Evolutionary conservation across 2,888 invertebrate species (phyloP), one percentile per base, ranked within the genome.

Genomic region (Exephanes ischioxanthus): DNA sequence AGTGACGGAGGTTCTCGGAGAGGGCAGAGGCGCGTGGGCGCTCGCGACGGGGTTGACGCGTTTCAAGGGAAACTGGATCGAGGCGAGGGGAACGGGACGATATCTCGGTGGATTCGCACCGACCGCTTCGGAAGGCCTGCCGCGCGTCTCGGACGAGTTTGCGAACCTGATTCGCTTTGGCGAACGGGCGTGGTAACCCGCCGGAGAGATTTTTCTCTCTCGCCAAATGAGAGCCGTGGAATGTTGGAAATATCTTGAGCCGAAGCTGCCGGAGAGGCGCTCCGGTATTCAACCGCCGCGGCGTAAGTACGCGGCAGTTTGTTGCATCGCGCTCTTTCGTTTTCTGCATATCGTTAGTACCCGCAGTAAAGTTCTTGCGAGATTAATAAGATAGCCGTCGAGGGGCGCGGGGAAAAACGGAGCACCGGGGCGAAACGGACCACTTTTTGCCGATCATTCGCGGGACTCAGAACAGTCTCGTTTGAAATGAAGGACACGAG

Each of bases 1-100:
- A 78, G 77, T 78, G 80, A 68, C 73, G 55, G 19, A 66, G 41
- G 73, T 68, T 53, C 45, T 48, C 48, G 63, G 33, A 63, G 67
- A 78, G 70, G 81, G 45, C 63, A 77, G 51, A 78, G 58, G 81
- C 78, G 88, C 91, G 90, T 90, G 90, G 90, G 90, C 89, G 90
- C 87, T 87, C 86, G 67, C 86, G 88, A 78, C 87, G 78, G 86
- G 90, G 88, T 89, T 89, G 89, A 90, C 86, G 84, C 85, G 87
- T 87, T 88, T 88, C 90, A 89, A 90, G 88, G 89, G 89, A 89
- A 90, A 90, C 90, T 90, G 88, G 91, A 90, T 90, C 88, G 86
- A 78, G 67, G 61, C 70, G 80, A 76, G 81, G 80, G 63, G 68
- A 79, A 53, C 67, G 61, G 78, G 30, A 33, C 73, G 58, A 33